These are phyloP conservation scores for Dasysyrphus tricinctus DNA, from an alignment of 2,888 invertebrate genomes.

Conservation along the genomic window DNA sequence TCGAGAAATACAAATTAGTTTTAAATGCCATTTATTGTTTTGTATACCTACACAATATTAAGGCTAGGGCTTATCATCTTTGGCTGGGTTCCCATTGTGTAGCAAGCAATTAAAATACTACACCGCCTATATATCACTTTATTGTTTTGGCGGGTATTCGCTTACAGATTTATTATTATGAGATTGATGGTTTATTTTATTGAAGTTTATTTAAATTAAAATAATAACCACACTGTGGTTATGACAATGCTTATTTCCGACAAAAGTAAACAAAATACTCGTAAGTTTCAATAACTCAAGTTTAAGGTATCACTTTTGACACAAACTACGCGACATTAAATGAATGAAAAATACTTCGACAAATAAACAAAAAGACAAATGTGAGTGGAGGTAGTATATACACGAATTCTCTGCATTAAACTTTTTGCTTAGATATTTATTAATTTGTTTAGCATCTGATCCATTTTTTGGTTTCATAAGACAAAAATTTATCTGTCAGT, in stretches of 20 bases:
- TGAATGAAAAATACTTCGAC: conserved; percentile 28
- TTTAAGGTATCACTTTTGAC: conserved; percentile 24
- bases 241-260: background rate
- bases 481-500: background rate
- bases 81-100: no score
- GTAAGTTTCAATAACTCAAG: background rate
- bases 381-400: background rate
- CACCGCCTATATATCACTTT: background rate
- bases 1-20: no score
- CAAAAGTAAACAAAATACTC: background rate
- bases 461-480: conserved; percentile 18
- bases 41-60: no score
- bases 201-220: background rate
- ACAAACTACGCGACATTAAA: background rate
- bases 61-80: no score
- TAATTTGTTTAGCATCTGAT: conserved; percentile 14
- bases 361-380: background rate
- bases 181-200: background rate
- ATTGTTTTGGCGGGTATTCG: background rate
- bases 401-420: background rate
- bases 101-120: no score
- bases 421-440: conserved; percentile 10
- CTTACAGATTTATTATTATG: background rate
- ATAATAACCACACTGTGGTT: conserved; percentile 6
- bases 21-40: no score